Base-by-base conservation (phyloP, 2,888 invertebrate genomes). In the Sylvicola fuscatus region DNA sequence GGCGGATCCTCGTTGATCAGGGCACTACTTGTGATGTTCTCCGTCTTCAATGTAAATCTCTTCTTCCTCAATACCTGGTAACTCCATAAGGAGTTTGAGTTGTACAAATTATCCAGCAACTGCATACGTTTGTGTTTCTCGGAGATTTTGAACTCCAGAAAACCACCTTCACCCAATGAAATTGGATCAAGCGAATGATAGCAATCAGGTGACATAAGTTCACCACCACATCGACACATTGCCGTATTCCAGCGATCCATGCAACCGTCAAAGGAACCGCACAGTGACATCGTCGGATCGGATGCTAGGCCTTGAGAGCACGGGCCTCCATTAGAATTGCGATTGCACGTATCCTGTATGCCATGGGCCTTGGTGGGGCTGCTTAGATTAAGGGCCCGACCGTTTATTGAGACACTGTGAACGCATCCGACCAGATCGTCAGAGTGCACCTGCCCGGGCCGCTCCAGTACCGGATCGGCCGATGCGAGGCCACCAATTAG, bases 341-440 rank as follows among this genome's bases (percentile, higher is more conserved):
- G 66, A 35, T 72, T 71, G 51, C 92, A 93, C 6, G 77, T 78
- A 12, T 75, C 62, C 38, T 73, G 70, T 3, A 90, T 72, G 2
- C 76, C 77, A 4, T 72, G 65, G 3, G 80, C 72, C 34, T 72
- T 63, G 2, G 83, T 45, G 0, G 89, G 84, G 44, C 67, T 74
- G 39, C 81, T 81, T 35, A 90, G 61, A 51, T 90, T 89, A 15
- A 90, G 53, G 1, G 73, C 62, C 14, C 86, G 69, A 3, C 89
- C 90, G 49, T 93, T 90, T 36, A 93, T 71, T 0, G 80, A 72
- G 2, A 92, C 78, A 44, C 86, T 86, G 49, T 90, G 87, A 44
- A 93, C 72, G 51, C 95, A 95, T 4, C 95, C 95, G 12, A 92
- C 77, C 40, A 95, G 74, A 53, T 93, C 92, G 51, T 92, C 90